phyloP scores from a whole-genome alignment of 2,888 invertebrate species.

The Nomada flava region DNA sequence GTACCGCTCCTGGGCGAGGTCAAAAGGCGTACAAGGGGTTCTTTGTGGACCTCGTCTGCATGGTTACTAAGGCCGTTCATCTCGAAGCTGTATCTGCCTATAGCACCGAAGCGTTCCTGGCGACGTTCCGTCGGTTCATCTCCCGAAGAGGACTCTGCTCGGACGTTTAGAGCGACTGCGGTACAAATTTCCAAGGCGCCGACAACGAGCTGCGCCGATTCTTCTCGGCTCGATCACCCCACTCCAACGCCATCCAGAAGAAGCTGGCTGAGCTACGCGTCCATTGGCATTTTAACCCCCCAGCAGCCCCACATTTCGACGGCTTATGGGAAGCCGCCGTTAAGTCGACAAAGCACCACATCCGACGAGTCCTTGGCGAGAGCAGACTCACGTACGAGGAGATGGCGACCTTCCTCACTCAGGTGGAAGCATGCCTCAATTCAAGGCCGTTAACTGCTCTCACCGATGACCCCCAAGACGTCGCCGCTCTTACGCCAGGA shows the following conservation, averaged over 20 bases:
- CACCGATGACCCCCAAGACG: not conserved
- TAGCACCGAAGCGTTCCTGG: not conserved
- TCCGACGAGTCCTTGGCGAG: not conserved
- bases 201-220: not conserved
- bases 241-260: not conserved
- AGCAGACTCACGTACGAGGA: not conserved
- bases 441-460: not conserved
- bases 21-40: no score
- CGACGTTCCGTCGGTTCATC: not conserved
- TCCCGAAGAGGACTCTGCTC: not conserved
- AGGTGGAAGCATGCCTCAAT: not conserved
- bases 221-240: not conserved
- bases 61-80: not conserved
- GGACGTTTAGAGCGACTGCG: not conserved
- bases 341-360: no score
- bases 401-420: not conserved
- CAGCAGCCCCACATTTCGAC: not conserved
- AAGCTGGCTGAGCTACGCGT: not conserved
- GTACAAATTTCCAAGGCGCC: conserved; percentile 4
- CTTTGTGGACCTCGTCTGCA: not conserved
- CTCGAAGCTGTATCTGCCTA: not conserved
- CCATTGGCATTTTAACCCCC: not conserved
- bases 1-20: no score
- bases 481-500: not conserved
- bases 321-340: no score